Evolutionary conservation across 2,888 invertebrate genomes (phyloP), one percentile per base, ranked within the genome.

Genomic region (Eilema depressum): DNA sequence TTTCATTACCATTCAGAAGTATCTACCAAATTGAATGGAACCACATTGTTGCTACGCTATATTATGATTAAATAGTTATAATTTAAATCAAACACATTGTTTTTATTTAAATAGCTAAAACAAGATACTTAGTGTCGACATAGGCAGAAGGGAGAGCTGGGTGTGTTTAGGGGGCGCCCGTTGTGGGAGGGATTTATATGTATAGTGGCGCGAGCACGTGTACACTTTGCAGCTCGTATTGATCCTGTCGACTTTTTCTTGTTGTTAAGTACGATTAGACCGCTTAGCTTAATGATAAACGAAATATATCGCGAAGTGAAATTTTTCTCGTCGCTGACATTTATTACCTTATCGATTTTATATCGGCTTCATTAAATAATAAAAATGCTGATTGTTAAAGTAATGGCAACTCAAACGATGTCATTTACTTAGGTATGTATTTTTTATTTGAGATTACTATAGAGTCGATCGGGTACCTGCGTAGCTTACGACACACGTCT

Each of bases 211-310:
- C 92, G 94, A 94, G 94, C 93, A 94, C 94, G 94, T 95, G 94
- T 94, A 94, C 92, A 93, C 94, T 95, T 95, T 95, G 94, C 94
- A 94, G 94, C 91, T 70, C 88, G 93, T 95, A 95, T 94, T 94
- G 95, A 95, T 94, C 93, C 92, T 76, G 79, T 78, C 81, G 77
- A 76, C 75, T 81, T 81, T 83, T 82, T 87, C 86, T 88, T 89
- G 86, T 89, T 90, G 88, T 88, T 90, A 88, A 83, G 79, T 66
- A 80, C 47, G 41, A 61, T 47, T 67, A 37, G 37, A 64, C 28
- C 25, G 56, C 28, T 28, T 53, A 28, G 17, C 25, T 23, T 25
- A 33, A 30, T 56, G 28, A 53, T 14, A 64, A 26, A 47, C 12
- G 8, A 66, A 17, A 30, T 37, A 53, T n/a, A 53, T 53, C 3